A percentile compares a stretch with the other conserved stretches of the same genome.
phyloP scores from a whole-genome alignment of 1,140 invertebrate species.

The Holcopasites calliopsidis region DNA sequence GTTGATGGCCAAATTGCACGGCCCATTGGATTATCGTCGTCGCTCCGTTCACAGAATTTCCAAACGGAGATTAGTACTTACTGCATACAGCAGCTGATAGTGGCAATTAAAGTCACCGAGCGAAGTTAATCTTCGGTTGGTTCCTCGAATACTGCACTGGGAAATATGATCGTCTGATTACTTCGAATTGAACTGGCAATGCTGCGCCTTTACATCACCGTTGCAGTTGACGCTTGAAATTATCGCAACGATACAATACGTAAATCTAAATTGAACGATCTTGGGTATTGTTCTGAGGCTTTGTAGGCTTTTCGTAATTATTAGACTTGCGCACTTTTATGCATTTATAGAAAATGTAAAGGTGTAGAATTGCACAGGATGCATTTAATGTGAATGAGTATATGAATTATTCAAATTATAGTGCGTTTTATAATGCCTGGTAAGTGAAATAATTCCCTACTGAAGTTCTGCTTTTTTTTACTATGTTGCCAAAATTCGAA shows the following conservation, averaged over 20 bases:
- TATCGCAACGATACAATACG: not conserved
- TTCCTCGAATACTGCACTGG: not conserved
- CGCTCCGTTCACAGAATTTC: conserved; percentile 62
- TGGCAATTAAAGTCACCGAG: conserved; percentile 62
- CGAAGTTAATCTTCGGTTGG: conserved; percentile 42
- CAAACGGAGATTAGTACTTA: conserved; percentile 70
- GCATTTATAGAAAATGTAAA: no score
- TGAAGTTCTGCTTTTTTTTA: no score
- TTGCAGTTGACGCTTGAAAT: not conserved
- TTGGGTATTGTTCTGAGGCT: not conserved
- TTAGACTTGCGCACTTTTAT: no score
- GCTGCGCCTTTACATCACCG: not conserved
- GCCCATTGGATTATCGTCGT: conserved; percentile 51
- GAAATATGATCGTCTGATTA: conserved; percentile 7
- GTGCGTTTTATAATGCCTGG: no score
- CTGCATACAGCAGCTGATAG: conserved; percentile 44
- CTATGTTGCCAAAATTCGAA: no score
- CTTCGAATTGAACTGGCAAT: not conserved
- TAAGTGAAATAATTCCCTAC: no score
- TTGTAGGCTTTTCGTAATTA: not conserved
- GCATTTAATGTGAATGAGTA: no score
- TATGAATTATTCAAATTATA: no score
- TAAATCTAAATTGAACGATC: not conserved
- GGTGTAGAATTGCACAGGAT: no score
- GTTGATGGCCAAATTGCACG: conserved; percentile 39